Evolutionary conservation across 53 echinoderm and acorn worm genomes (phyloP).

Genomic region (Echinometra lucunter): DNA sequence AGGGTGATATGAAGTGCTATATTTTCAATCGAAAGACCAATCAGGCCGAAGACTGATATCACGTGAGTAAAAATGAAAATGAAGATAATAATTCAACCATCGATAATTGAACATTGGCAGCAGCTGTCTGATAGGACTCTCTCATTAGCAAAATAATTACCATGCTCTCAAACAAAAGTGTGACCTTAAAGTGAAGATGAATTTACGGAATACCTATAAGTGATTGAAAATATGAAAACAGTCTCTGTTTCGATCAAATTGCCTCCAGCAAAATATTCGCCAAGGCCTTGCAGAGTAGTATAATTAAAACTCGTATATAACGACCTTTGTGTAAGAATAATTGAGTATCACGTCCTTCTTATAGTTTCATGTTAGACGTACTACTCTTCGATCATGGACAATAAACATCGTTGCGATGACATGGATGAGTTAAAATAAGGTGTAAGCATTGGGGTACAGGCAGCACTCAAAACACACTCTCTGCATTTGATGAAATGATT

Average conservation of each 20-base stretch:
- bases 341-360: background rate
- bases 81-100: background rate
- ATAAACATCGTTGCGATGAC: too few relatives aligned
- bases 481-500: too few relatives aligned
- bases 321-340: background rate
- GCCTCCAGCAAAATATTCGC: background rate
- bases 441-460: too few relatives aligned
- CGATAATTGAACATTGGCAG: background rate
- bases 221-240: constrained; percentile 10
- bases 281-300: background rate
- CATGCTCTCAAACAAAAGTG: background rate
- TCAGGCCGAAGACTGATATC: too few relatives aligned
- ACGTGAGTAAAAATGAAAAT: background rate
- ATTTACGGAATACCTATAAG: background rate
- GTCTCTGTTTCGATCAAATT: background rate
- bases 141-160: constrained; percentile 5
- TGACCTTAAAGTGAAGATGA: constrained; percentile 24
- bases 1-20: too few relatives aligned
- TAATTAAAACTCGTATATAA: background rate
- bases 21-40: too few relatives aligned
- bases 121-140: background rate
- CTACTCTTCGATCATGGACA: too few relatives aligned
- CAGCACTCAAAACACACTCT: too few relatives aligned
- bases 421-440: too few relatives aligned
- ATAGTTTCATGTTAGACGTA: too few relatives aligned